Evolutionary conservation across 2,888 invertebrate species (phyloP).

Genomic region (Melanchra persicariae): DNA sequence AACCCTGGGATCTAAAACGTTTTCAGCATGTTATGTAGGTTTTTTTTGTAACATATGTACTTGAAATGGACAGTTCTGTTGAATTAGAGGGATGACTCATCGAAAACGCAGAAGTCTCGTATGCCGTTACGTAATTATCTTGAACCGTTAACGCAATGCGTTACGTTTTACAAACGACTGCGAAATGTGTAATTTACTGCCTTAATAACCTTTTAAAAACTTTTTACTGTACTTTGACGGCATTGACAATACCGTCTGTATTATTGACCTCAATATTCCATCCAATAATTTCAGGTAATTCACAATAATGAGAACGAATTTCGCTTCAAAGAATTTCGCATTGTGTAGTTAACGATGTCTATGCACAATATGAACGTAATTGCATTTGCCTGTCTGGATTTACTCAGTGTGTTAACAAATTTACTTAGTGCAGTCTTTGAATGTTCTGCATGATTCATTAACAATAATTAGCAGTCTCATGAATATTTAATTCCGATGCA

Average conservation of each 20-base stretch:
- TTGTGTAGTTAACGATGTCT: constrained; percentile 22
- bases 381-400: constrained; percentile 6
- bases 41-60: constrained; percentile 37
- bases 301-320: constrained; percentile 1
- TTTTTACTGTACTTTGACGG: constrained; percentile 24
- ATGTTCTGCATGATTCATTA: constrained; percentile 45
- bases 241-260: constrained; percentile 28
- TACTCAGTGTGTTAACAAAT: constrained; percentile 29
- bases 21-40: constrained; percentile 39
- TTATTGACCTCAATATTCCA: constrained; percentile 44
- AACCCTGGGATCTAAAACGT: constrained; percentile 28
- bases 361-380: constrained; percentile 2
- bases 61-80: constrained; percentile 52
- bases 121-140: constrained; percentile 60
- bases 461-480: constrained; percentile 40
- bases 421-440: constrained; percentile 32
- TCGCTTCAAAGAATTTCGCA: constrained; percentile 14
- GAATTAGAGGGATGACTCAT: constrained; percentile 62
- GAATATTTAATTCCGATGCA: constrained; percentile 41
- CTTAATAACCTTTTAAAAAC: constrained; percentile 44
- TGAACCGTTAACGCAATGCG: constrained; percentile 49
- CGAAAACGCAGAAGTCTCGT: constrained; percentile 45
- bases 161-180: constrained; percentile 56
- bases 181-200: constrained; percentile 51
- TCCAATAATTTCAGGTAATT: constrained; percentile 27